Conservation (phyloP, 1,140 invertebrate species). For the Nilaparvata lugens region DNA sequence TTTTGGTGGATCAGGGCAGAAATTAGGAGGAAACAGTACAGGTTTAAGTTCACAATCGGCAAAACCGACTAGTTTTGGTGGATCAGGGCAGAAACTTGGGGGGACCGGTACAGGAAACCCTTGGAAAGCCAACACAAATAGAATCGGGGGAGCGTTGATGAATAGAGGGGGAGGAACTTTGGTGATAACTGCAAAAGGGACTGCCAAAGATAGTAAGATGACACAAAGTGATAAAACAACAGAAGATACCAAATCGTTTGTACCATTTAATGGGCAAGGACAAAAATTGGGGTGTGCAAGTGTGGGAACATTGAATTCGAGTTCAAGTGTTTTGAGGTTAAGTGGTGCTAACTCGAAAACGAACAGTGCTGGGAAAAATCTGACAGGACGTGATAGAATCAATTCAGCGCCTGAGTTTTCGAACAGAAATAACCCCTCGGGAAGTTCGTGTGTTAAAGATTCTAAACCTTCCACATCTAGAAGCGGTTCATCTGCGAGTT, state of each 20-base stretch:
- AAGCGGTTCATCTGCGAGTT: neutral
- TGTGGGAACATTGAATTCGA: neutral
- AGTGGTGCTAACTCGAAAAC: neutral
- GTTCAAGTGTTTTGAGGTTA: neutral
- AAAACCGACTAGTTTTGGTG: neutral
- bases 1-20: no score
- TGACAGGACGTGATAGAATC: neutral
- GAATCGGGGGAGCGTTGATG: slow-evolving; percentile 3
- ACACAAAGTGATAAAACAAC: slow-evolving; percentile 4
- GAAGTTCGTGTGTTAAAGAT: no score
- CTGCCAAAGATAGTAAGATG: slow-evolving; percentile 4
- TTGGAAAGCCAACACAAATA: neutral
- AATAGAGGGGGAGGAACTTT: slow-evolving; percentile 18
- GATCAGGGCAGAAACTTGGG: slow-evolving; percentile 9
- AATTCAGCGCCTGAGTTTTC: neutral
- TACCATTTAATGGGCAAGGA: slow-evolving; percentile 18
- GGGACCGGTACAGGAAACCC: neutral
- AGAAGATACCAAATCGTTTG: slow-evolving; percentile 12
- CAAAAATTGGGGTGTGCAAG: slow-evolving; percentile 14
- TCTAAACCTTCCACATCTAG: no score
- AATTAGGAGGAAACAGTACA: no score
- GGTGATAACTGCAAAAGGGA: slow-evolving; percentile 13
- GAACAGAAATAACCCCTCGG: neutral
- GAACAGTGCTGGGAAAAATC: neutral
- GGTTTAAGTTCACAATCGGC: no score